These are phyloP conservation scores for Callospermophilus lateralis DNA, from an alignment of 2,113 vertebrate species.

Conservation along the genomic window DNA sequence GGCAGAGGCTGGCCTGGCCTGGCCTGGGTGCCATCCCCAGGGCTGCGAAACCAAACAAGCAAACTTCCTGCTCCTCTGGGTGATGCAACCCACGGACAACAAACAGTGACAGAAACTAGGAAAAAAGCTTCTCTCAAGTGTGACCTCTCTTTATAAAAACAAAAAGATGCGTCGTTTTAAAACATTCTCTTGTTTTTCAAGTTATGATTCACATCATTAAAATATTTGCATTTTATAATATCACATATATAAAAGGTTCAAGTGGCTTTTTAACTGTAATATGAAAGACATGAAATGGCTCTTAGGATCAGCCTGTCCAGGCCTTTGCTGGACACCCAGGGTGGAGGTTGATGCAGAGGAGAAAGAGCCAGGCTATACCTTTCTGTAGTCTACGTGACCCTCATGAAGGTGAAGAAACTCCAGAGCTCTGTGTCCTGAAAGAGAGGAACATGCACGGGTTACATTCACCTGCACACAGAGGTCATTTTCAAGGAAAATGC, in stretches of 20 bases:
- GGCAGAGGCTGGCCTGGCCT: neutral
- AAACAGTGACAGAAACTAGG: neutral
- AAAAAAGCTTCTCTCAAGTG: neutral
- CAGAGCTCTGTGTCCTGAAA: conserved; percentile 89
- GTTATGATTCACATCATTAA: neutral
- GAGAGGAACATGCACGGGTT: conserved; percentile 48
- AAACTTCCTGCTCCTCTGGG: neutral
- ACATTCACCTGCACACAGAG: neutral
- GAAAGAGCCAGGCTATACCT: conserved; percentile 81
- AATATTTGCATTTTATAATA: neutral
- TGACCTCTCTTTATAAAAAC: neutral
- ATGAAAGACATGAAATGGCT: neutral
- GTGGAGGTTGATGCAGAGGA: neutral
- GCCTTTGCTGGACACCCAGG: neutral
- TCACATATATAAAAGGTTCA: neutral
- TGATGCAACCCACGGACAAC: neutral
- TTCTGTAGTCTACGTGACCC: conserved; percentile 86
- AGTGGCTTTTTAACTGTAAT: neutral
- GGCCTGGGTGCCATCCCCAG: too few relatives aligned
- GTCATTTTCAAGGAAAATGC: neutral
- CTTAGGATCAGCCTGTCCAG: neutral
- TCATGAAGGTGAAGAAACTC: conserved; percentile 86
- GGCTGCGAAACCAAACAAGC: neutral
- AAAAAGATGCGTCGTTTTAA: neutral
- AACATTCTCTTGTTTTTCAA: neutral